A percentile compares a stretch with the other conserved stretches of the same genome.
Conservation (phyloP, 1,140 invertebrate species). For the Brachionus angularis region DNA sequence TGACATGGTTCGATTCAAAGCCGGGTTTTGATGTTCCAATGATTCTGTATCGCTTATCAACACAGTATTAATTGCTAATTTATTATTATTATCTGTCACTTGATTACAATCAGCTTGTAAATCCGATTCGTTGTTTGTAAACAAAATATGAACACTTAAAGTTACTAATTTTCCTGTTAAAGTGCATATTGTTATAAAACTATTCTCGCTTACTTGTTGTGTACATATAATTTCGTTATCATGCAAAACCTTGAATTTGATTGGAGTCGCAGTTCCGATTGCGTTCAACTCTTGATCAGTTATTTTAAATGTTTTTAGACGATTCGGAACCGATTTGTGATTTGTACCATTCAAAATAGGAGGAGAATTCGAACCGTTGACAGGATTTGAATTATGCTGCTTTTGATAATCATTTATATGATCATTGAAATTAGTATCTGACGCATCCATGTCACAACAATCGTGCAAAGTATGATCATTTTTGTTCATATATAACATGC, state of each 20-base stretch:
- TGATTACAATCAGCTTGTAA: neutral
- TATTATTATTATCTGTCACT: neutral
- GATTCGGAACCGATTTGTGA: neutral
- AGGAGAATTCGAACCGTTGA: neutral
- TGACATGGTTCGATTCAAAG: neutral
- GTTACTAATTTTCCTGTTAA: slow-evolving; percentile 38
- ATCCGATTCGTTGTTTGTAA: neutral
- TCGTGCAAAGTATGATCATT: slow-evolving; percentile 38
- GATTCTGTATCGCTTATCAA: slow-evolving; percentile 15
- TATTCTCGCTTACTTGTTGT: slow-evolving; percentile 11
- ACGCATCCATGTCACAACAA: slow-evolving; percentile 32
- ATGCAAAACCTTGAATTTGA: slow-evolving; percentile 38
- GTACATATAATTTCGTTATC: slow-evolving; percentile 41
- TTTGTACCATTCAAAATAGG: neutral
- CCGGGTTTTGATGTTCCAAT: neutral
- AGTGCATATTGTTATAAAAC: slow-evolving; percentile 32
- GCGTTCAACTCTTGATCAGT: slow-evolving; percentile 37
- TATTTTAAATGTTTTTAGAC: slow-evolving; percentile 39
- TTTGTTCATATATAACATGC: slow-evolving; percentile 22
- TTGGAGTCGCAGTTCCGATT: slow-evolving; percentile 32
- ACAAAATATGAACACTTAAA: slow-evolving; percentile 9
- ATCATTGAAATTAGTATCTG: slow-evolving; percentile 6
- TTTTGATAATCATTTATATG: slow-evolving; percentile 37
- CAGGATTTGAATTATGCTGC: neutral
- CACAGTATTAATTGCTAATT: neutral